Conservation (phyloP, 2,888 invertebrate species). For the Brachypalpus laphriformis region DNA sequence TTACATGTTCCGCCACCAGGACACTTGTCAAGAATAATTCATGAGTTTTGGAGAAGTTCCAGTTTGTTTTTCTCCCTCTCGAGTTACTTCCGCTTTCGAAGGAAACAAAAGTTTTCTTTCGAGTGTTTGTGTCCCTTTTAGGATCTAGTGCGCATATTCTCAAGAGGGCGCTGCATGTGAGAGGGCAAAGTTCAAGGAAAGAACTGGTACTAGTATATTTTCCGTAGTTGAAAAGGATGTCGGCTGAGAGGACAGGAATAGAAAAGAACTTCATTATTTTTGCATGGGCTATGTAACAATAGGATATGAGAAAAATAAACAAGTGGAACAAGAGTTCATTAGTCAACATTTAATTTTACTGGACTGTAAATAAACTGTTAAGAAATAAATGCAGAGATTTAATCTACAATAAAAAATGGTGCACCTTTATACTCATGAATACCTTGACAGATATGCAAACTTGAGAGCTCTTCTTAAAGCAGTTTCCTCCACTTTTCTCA, state of each 20-base stretch:
- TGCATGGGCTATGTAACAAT: neutral
- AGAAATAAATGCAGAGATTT: too few relatives aligned
- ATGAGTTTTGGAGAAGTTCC: conserved; percentile 51
- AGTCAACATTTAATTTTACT: too few relatives aligned
- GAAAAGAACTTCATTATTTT: neutral
- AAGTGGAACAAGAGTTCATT: neutral
- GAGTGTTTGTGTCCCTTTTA: conserved; percentile 9
- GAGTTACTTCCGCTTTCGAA: neutral
- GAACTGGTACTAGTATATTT: neutral
- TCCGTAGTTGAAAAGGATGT: neutral
- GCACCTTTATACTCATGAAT: too few relatives aligned
- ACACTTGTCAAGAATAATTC: conserved; percentile 53
- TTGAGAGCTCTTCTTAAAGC: too few relatives aligned
- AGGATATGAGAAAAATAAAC: neutral
- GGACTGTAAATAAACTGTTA: too few relatives aligned
- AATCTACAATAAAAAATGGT: too few relatives aligned
- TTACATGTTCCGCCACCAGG: neutral
- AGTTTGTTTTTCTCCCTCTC: conserved; percentile 25
- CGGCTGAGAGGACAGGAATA: neutral
- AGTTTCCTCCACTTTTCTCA: too few relatives aligned
- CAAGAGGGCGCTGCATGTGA: neutral
- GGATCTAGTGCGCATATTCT: conserved; percentile 22
- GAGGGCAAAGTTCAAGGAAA: conserved; percentile 17
- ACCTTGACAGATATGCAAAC: too few relatives aligned
- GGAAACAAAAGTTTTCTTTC: conserved; percentile 27